Percentiles rank a stretch among this genome's conserved stretches.
phyloP scores from a whole-genome alignment of 2,797 vertebrate genomes.

The Podarcis siculus region DNA sequence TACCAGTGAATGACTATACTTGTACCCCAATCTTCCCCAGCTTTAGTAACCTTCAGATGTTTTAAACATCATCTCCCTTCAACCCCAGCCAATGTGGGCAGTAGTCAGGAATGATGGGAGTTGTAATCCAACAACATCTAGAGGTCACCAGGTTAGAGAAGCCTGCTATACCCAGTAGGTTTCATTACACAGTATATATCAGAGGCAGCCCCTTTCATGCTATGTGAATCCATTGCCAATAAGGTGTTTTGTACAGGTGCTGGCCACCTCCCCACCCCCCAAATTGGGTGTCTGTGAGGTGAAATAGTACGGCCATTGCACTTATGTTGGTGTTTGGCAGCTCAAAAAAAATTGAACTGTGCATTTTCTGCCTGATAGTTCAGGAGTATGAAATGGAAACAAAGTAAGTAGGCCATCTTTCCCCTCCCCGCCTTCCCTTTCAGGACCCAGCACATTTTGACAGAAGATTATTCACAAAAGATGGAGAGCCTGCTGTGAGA shows the following conservation, averaged over 20 bases:
- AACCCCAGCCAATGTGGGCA: too few relatives aligned
- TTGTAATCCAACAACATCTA: not conserved
- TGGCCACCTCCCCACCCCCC: not conserved
- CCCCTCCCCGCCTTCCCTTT: not conserved
- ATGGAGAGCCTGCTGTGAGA: conserved; percentile 16
- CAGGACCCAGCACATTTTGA: conserved; percentile 2
- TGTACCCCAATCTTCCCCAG: not conserved
- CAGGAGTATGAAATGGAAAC: not conserved
- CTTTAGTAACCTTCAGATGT: not conserved
- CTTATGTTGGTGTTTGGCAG: not conserved
- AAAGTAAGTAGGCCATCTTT: not conserved
- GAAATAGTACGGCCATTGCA: not conserved
- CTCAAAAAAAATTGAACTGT: not conserved
- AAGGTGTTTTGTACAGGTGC: not conserved
- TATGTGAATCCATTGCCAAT: not conserved
- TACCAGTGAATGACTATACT: not conserved
- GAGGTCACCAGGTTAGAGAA: not conserved
- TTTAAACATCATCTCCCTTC: not conserved
- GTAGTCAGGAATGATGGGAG: not conserved
- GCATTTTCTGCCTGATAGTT: not conserved
- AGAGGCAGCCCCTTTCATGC: not conserved
- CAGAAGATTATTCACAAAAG: not conserved
- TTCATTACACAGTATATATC: not conserved
- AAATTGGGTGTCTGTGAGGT: not conserved
- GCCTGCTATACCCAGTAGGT: not conserved